Evolutionary conservation across 2,888 invertebrate genomes (phyloP).

Genomic region (Melanostoma mellinum): DNA sequence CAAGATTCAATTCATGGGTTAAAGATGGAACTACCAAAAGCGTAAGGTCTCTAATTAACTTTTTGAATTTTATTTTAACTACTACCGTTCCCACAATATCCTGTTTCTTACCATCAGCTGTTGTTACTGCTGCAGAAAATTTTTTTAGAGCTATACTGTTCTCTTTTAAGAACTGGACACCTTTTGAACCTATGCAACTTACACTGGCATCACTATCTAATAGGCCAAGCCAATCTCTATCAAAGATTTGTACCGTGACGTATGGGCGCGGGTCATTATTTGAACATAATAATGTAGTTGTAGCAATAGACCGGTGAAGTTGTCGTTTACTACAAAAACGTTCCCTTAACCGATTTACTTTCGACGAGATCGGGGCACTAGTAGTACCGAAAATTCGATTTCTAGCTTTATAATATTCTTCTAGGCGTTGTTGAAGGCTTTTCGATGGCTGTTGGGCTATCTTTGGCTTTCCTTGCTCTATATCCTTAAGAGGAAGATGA

Average conservation of each 20-base stretch:
- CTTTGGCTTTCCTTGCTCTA: too few species aligned
- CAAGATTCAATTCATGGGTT: too few species aligned
- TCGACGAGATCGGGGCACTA: conserved; percentile 1
- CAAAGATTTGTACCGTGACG: background rate
- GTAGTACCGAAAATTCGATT: background rate
- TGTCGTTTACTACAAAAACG: conserved; percentile 9
- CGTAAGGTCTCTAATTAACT: too few species aligned
- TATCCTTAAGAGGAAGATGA: too few species aligned
- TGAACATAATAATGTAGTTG: background rate
- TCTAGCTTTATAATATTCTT: background rate
- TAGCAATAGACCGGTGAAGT: background rate
- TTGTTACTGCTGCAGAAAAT: background rate
- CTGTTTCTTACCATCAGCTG: background rate
- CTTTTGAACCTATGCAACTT: background rate
- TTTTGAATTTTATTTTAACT: too few species aligned
- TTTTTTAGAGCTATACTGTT: background rate
- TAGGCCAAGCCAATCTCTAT: conserved; percentile 1
- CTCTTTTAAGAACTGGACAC: background rate
- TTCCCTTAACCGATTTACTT: background rate
- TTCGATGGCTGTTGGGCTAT: background rate
- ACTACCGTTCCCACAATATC: background rate
- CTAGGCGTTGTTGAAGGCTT: background rate
- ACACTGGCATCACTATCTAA: background rate
- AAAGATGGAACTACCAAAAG: too few species aligned
- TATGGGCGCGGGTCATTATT: background rate